A percentile compares a stretch with the other conserved stretches of the same genome.
These are phyloP conservation scores for Drosophila takahashii DNA, from an alignment of 1,140 invertebrate species.

Conservation along the genomic window DNA sequence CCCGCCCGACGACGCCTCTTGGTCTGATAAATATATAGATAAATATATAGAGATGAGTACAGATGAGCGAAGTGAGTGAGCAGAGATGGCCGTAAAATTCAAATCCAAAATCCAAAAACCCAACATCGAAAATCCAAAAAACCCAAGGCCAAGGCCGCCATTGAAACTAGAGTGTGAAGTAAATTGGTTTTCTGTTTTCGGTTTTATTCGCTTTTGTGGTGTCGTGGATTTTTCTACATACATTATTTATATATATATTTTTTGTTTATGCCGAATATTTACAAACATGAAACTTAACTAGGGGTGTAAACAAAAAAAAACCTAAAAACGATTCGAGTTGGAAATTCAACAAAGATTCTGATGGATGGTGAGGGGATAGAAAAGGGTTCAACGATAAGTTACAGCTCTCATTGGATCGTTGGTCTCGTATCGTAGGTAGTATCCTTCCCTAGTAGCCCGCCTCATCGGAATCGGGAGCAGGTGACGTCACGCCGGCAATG, in stretches of 20 bases:
- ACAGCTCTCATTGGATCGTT: constrained; percentile 39
- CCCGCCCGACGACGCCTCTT: constrained; percentile 45
- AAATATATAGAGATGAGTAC: constrained; percentile 2
- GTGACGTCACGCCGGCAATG: constrained; percentile 64
- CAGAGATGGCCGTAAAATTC: constrained; percentile 5
- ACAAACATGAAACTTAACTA: constrained; percentile 78
- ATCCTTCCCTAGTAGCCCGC: constrained; percentile 65
- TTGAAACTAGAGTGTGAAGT: constrained; percentile 18
- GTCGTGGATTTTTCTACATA: constrained; percentile 30
- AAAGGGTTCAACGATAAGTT: constrained; percentile 49
- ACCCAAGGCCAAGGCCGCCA: constrained; percentile 18
- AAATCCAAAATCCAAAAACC: not conserved
- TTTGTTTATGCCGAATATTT: constrained; percentile 68
- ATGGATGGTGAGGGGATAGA: constrained; percentile 7
- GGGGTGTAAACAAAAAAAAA: constrained; percentile 56
- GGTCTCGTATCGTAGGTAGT: not conserved
- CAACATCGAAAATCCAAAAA: not conserved
- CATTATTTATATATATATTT: constrained; percentile 15
- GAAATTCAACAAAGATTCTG: constrained; percentile 9
- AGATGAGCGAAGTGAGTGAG: constrained; percentile 35
- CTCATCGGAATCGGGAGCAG: constrained; percentile 76
- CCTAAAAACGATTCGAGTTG: constrained; percentile 7
- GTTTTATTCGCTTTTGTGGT: constrained; percentile 38
- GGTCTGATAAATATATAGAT: constrained; percentile 28
- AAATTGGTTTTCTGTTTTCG: constrained; percentile 18